phyloP scores from a whole-genome alignment of 2,888 invertebrate genomes.

The Trichopria drosophilae region DNA sequence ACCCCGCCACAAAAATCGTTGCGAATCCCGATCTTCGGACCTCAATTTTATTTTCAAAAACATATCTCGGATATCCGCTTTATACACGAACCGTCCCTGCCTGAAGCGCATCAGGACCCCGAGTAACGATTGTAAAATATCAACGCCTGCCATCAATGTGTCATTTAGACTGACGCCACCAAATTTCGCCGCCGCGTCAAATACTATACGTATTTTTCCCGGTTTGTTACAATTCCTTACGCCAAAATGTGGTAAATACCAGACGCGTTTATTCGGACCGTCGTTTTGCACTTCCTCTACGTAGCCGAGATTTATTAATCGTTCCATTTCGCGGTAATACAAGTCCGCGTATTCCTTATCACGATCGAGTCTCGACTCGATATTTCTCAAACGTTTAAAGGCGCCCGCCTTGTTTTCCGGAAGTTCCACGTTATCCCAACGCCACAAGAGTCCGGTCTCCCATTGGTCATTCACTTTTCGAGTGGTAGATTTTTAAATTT shows the following conservation, averaged over 20 bases:
- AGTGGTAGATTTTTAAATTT: too few relatives aligned
- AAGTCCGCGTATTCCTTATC: slow-evolving; percentile 22
- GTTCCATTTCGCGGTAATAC: too few relatives aligned
- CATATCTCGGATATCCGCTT: slow-evolving; percentile 47
- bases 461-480: too few relatives aligned
- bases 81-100: slow-evolving; percentile 43
- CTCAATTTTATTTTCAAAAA: slow-evolving; percentile 44
- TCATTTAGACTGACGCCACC: slow-evolving; percentile 36
- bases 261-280: too few relatives aligned
- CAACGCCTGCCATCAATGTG: slow-evolving; percentile 44
- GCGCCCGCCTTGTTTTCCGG: slow-evolving; percentile 37
- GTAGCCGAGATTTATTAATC: slow-evolving; percentile 29
- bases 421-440: slow-evolving; percentile 13
- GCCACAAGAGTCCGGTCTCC: too few relatives aligned
- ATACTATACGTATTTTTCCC: slow-evolving; percentile 38
- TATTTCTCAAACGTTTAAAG: slow-evolving; percentile 21
- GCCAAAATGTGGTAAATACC: too few relatives aligned
- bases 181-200: slow-evolving; percentile 41
- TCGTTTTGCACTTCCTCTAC: too few relatives aligned
- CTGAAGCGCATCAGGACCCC: slow-evolving; percentile 48
- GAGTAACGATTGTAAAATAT: slow-evolving; percentile 41
- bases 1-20: too few relatives aligned
- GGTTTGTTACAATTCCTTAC: slow-evolving; percentile 36
- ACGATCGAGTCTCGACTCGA: slow-evolving; percentile 34
- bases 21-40: too few relatives aligned